Percentiles rank a stretch among this genome's conserved stretches.
Conservation (phyloP, 2,113 vertebrate species). For the Hippolais icterina region DNA sequence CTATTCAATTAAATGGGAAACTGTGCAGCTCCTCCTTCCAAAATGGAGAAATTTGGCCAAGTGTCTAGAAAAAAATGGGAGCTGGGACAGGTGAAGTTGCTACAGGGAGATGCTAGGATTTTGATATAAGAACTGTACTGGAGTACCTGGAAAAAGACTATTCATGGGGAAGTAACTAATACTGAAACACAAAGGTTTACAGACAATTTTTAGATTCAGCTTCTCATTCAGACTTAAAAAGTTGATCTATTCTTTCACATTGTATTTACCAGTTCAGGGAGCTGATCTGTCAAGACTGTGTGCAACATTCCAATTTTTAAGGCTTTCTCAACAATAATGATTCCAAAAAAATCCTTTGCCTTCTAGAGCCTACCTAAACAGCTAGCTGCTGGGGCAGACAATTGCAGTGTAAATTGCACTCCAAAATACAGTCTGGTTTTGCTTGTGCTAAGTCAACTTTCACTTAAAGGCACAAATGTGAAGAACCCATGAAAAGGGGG, state of each 20-base stretch:
- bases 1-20: background rate
- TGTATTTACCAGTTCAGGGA: background rate
- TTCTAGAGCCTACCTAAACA: background rate
- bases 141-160: background rate
- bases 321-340: background rate
- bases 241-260: background rate
- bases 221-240: background rate
- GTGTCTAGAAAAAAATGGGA: background rate
- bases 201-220: background rate
- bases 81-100: background rate
- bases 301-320: background rate
- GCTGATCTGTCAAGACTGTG: background rate
- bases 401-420: fast-evolving
- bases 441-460: background rate
- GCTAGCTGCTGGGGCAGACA: background rate
- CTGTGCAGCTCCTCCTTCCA: background rate
- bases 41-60: background rate
- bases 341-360: background rate
- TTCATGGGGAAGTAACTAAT: background rate
- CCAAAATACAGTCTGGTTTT: fast-evolving
- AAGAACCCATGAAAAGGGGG: background rate
- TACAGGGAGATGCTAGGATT: background rate
- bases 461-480: background rate
- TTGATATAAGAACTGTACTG: background rate
- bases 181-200: background rate